Percentiles rank a stretch among this genome's conserved stretches.
Evolutionary conservation across 1,140 invertebrate genomes (phyloP).

Genomic region (Anadara kagoshimensis): DNA sequence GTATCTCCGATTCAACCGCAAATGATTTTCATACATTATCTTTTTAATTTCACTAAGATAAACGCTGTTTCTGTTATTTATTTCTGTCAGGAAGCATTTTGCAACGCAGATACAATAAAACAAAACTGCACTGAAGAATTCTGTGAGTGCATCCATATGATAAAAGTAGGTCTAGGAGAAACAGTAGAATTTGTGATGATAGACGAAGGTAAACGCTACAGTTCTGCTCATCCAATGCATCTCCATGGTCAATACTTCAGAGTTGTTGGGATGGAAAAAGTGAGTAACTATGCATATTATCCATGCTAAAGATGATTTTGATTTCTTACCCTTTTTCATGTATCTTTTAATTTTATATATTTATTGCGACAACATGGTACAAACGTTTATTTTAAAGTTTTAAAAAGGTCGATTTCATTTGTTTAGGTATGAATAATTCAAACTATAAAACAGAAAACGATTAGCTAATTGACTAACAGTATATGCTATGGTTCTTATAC

Average conservation of each 20-base stretch:
- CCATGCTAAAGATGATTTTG: neutral
- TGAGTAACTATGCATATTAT: conserved; percentile 19
- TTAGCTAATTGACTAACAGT: too few relatives aligned
- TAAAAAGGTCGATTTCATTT: too few relatives aligned
- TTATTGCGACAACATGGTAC: too few relatives aligned
- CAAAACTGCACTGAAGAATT: conserved; percentile 50
- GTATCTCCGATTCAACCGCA: too few relatives aligned
- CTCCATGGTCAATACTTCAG: conserved; percentile 85
- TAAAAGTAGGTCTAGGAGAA: conserved; percentile 51
- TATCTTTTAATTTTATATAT: too few relatives aligned
- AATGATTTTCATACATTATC: too few relatives aligned
- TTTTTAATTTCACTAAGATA: too few relatives aligned
- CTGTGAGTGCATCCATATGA: conserved; percentile 55
- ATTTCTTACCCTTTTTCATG: neutral
- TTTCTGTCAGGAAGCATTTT: conserved; percentile 48
- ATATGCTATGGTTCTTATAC: too few relatives aligned
- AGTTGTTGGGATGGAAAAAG: conserved; percentile 78
- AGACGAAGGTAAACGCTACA: conserved; percentile 65
- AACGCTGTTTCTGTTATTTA: neutral
- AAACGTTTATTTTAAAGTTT: too few relatives aligned
- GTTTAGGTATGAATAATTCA: too few relatives aligned
- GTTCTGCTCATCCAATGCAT: conserved; percentile 81
- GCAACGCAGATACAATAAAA: conserved; percentile 41
- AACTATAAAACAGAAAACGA: too few relatives aligned
- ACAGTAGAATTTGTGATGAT: conserved; percentile 58